Percentiles rank a stretch among this genome's conserved stretches.
phyloP scores from a whole-genome alignment of 2,888 invertebrate genomes.

The Leptinotarsa tumamoca region DNA sequence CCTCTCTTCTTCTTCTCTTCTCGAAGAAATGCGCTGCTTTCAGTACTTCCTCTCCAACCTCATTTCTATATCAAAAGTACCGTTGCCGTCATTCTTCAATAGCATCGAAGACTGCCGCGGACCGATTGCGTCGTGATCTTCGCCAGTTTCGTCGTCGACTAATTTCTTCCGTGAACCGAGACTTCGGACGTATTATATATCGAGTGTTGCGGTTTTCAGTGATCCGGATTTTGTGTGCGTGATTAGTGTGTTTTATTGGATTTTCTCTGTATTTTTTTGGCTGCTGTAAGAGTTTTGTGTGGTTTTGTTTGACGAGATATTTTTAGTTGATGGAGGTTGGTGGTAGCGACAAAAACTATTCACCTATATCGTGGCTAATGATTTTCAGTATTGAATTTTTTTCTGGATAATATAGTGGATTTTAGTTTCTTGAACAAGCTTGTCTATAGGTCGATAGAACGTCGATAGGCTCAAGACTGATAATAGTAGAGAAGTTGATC shows the following conservation, averaged over 20 bases:
- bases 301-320: slow-evolving; percentile 12
- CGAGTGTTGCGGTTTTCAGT: slow-evolving; percentile 15
- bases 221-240: background rate
- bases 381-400: background rate
- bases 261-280: background rate
- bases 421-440: too few relatives aligned
- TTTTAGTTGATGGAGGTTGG: background rate
- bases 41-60: slow-evolving; percentile 54
- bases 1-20: slow-evolving; percentile 50
- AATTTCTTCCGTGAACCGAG: slow-evolving; percentile 14
- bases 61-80: slow-evolving; percentile 61
- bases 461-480: too few relatives aligned
- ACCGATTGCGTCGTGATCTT: slow-evolving; percentile 39
- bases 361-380: background rate
- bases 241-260: background rate
- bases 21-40: slow-evolving; percentile 47
- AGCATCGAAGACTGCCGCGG: slow-evolving; percentile 51
- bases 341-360: background rate
- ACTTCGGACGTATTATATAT: background rate
- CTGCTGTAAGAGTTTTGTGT: background rate
- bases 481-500: too few relatives aligned
- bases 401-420: too few relatives aligned
- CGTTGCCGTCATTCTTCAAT: slow-evolving; percentile 55
- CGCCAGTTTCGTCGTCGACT: slow-evolving; percentile 37
- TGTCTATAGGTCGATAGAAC: too few relatives aligned